Conservation (phyloP, 1,140 invertebrate species). For the Nixonia krombeini region DNA sequence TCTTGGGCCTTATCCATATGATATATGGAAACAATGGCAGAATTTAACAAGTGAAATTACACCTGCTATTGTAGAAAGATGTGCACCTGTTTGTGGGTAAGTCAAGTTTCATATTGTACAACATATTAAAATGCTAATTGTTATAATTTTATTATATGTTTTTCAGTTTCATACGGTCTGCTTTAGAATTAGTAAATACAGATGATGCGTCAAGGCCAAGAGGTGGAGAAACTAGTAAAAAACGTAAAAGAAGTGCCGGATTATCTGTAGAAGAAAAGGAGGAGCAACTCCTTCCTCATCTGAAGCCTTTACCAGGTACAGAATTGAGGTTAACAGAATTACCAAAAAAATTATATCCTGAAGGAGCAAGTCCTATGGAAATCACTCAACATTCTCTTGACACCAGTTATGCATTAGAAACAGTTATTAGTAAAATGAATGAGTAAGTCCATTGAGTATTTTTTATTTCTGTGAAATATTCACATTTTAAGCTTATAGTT, state of each 20-base stretch:
- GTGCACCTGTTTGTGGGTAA: slow-evolving; percentile 65
- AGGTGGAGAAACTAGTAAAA: slow-evolving; percentile 59
- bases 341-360: slow-evolving; percentile 83
- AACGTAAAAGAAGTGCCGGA: slow-evolving; percentile 62
- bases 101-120: too few species aligned
- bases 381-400: slow-evolving; percentile 91
- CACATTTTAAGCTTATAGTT: too few species aligned
- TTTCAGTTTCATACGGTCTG: slow-evolving; percentile 72
- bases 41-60: slow-evolving; percentile 75
- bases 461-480: too few species aligned
- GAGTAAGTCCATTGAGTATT: slow-evolving; percentile 75
- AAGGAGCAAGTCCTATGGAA: slow-evolving; percentile 83
- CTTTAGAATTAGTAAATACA: slow-evolving; percentile 79
- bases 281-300: slow-evolving; percentile 83
- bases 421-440: slow-evolving; percentile 75
- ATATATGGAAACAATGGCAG: slow-evolving; percentile 90
- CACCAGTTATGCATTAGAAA: slow-evolving; percentile 83
- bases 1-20: slow-evolving; percentile 93
- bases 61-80: slow-evolving; percentile 53
- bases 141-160: too few species aligned
- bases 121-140: too few species aligned
- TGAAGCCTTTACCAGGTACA: slow-evolving; percentile 84
- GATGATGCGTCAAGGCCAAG: slow-evolving; percentile 76
- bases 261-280: slow-evolving; percentile 76
- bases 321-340: slow-evolving; percentile 85